phyloP scores from a whole-genome alignment of 2,113 vertebrate genomes.

The Zosterops borbonicus region DNA sequence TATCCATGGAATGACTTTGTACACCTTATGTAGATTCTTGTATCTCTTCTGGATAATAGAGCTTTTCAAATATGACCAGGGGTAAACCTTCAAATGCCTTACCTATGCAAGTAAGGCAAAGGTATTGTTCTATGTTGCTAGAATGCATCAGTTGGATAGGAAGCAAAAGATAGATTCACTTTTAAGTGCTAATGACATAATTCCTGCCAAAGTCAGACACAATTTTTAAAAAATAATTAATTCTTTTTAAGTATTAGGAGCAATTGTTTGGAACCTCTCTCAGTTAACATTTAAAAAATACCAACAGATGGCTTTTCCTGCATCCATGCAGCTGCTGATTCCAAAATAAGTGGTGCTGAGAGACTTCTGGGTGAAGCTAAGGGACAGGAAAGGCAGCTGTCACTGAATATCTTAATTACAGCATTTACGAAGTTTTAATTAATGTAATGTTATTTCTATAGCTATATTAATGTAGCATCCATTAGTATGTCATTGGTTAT shows the following conservation, averaged over 20 bases:
- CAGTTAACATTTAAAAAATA: constrained; percentile 71
- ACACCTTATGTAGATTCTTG: rapidly evolving
- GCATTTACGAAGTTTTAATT: constrained; percentile 79
- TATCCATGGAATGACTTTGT: neutral
- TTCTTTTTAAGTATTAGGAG: neutral
- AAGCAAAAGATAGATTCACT: neutral
- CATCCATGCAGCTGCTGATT: constrained; percentile 69
- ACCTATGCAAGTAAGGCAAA: neutral
- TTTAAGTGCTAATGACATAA: neutral
- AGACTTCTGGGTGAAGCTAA: constrained; percentile 73
- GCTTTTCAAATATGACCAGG: neutral
- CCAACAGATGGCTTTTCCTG: constrained; percentile 76
- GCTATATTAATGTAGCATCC: constrained; percentile 76
- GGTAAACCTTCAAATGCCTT: neutral
- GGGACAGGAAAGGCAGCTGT: constrained; percentile 79
- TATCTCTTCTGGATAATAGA: neutral
- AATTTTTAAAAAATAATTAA: neutral
- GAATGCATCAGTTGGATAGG: neutral
- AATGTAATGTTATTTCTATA: constrained; percentile 80
- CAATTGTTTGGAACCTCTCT: constrained; percentile 59
- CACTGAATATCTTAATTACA: constrained; percentile 79
- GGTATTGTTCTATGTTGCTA: neutral
- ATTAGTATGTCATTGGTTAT: constrained; percentile 66
- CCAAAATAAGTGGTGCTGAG: constrained; percentile 72
- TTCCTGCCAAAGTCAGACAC: neutral